These are phyloP conservation scores for Acrocephalus arundinaceus DNA, from an alignment of 2,113 vertebrate genomes.

Conservation along the genomic window DNA sequence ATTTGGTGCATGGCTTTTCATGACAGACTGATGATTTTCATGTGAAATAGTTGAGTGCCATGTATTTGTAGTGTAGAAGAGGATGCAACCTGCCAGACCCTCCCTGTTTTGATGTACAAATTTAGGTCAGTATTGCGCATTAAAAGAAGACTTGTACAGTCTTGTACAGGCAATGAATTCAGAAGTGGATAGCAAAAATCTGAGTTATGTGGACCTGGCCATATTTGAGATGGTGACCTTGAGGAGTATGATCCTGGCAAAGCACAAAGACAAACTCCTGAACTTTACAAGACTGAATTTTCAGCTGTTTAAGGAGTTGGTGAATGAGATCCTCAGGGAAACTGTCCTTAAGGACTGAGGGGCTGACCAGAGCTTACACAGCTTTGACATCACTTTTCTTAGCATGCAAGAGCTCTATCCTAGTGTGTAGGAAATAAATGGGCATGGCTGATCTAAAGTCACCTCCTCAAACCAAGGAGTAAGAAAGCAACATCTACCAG, in stretches of 20 bases:
- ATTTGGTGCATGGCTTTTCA: neutral
- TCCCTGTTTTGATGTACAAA: neutral
- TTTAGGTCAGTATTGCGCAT: neutral
- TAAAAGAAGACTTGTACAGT: neutral
- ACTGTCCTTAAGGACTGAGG: neutral
- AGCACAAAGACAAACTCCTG: neutral
- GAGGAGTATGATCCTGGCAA: neutral
- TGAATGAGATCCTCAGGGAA: neutral
- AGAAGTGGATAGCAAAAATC: neutral
- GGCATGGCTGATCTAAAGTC: rapidly evolving
- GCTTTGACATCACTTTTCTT: neutral
- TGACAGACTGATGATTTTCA: neutral
- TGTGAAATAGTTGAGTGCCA: neutral
- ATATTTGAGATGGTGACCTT: neutral
- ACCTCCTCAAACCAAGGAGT: neutral
- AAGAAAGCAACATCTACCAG: neutral
- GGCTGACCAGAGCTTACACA: neutral
- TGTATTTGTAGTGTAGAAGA: neutral
- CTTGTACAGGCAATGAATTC: neutral
- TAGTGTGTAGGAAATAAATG: neutral
- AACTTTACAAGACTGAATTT: neutral
- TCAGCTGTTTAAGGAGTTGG: neutral
- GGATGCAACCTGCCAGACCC: neutral
- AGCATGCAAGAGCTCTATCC: neutral
- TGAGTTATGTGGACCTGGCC: neutral